Conservation (phyloP, 2,888 invertebrate species). For the Polietes domitor region DNA sequence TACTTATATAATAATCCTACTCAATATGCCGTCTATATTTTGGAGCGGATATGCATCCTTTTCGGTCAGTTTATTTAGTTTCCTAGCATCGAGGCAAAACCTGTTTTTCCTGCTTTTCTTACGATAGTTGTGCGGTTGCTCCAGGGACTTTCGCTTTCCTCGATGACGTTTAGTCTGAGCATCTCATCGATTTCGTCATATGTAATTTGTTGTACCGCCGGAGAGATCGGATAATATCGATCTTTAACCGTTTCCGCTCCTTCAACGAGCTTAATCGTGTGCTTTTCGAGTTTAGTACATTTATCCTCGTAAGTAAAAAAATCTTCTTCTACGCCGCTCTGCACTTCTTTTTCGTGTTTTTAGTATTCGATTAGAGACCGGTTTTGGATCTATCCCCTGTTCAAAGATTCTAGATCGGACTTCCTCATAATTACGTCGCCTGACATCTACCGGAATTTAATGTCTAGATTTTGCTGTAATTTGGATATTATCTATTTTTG, state of each 20-base stretch:
- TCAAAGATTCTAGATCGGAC: neutral
- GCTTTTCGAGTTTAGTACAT: too few species aligned
- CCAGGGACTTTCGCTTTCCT: slow-evolving; percentile 49
- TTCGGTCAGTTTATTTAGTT: slow-evolving; percentile 10
- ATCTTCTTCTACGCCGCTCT: too few species aligned
- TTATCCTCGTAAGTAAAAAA: too few species aligned
- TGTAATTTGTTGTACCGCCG: slow-evolving; percentile 15
- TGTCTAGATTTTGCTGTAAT: neutral
- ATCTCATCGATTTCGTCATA: slow-evolving; percentile 36
- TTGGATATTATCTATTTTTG: too few species aligned
- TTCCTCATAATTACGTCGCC: neutral
- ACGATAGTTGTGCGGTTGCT: slow-evolving; percentile 71
- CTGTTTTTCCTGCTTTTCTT: slow-evolving; percentile 40
- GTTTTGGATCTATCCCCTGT: too few species aligned
- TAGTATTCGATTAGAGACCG: too few species aligned
- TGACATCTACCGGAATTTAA: slow-evolving; percentile 18
- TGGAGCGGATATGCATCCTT: slow-evolving; percentile 35
- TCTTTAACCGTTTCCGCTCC: slow-evolving; percentile 43
- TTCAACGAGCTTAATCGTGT: neutral
- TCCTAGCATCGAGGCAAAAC: slow-evolving; percentile 37
- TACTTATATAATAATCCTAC: too few species aligned
- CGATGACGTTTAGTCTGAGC: slow-evolving; percentile 33
- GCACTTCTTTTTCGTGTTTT: too few species aligned
- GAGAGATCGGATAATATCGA: slow-evolving; percentile 52
- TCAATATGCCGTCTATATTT: too few species aligned